Evolutionary conservation across 2,797 vertebrate species (phyloP).

Genomic region (Sebastes matsubarae): DNA sequence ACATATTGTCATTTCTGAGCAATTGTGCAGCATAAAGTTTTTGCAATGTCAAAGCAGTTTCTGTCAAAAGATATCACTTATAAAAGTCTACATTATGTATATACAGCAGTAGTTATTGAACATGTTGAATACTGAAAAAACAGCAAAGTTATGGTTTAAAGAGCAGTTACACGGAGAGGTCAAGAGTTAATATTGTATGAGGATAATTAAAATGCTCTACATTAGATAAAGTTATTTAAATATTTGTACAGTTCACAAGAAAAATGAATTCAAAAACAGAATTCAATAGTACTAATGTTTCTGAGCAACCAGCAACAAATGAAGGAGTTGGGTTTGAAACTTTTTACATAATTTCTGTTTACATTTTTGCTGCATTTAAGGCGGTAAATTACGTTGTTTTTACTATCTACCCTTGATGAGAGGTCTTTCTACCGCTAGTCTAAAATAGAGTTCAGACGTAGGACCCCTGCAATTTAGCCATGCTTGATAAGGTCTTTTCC

Average conservation of each 20-base stretch:
- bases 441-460: conserved; percentile 54
- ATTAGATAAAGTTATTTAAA: conserved; percentile 70
- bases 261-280: conserved; percentile 37
- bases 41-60: conserved; percentile 65
- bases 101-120: conserved; percentile 82
- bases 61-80: conserved; percentile 61
- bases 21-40: conserved; percentile 51
- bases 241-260: conserved; percentile 82
- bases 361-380: conserved; percentile 40
- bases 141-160: conserved; percentile 41
- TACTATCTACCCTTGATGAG: conserved; percentile 49
- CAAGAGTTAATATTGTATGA: conserved; percentile 49
- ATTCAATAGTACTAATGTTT: conserved; percentile 43
- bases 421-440: conserved; percentile 45
- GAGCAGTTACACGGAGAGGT: conserved; percentile 55
- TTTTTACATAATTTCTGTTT: conserved; percentile 45
- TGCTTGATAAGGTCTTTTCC: conserved; percentile 43
- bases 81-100: conserved; percentile 73
- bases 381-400: conserved; percentile 49
- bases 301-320: conserved; percentile 39
- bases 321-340: conserved; percentile 16
- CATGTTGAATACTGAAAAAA: conserved; percentile 62
- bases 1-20: conserved; percentile 63
- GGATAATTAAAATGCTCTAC: conserved; percentile 66
- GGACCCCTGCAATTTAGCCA: conserved; percentile 49